Evolutionary conservation across 2,888 invertebrate genomes (phyloP), one percentile per base, ranked within the genome.

Genomic region (Strigamia crassipes): DNA sequence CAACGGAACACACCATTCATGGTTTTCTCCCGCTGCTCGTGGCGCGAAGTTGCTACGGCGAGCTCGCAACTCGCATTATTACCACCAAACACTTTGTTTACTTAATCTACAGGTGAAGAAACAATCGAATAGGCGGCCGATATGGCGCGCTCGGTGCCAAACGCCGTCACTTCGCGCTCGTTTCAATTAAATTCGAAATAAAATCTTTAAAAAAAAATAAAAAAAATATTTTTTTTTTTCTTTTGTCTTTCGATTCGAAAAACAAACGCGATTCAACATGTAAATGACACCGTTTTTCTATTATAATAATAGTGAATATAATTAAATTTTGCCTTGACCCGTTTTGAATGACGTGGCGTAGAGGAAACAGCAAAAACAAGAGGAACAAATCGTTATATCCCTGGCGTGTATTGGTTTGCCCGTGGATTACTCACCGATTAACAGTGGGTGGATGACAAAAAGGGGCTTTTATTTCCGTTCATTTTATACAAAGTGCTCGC

Each of bases 1-100:
- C 79, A 78, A 38, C 79, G 79, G 79, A 78, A 78, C 79, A 78
- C 34, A 78, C 79, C 79, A 78, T 78, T 78, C 79, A 78, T 78
- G 41, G 38, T 78, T 78, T 78, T 42, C 79, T 38, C 79, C 38
- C 42, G 23, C 79, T 4, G 13, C 79, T 78, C 79, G 79, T 78
- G 79, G 79, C 79, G 79, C 79, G 79, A 78, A 78, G 9, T 31
- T 73, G 31, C 56, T 56, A 56, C n/a, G 56, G 15, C 23, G 9
- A 12, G 73, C 73, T 13, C 27, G 73, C 73, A 31, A 23, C 27
- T 73, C 4, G 15, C 73, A 73, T 73, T 73, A 31, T 73, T 73
- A 13, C 31, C 18, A 18, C 3, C 10, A 8, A 3, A 51, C 51
- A 13, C 4, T 51, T 51, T 51, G 51, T 51, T 73, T 73, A 27